Base-by-base conservation (phyloP, 1,140 invertebrate species). In the Patella vulgata region DNA sequence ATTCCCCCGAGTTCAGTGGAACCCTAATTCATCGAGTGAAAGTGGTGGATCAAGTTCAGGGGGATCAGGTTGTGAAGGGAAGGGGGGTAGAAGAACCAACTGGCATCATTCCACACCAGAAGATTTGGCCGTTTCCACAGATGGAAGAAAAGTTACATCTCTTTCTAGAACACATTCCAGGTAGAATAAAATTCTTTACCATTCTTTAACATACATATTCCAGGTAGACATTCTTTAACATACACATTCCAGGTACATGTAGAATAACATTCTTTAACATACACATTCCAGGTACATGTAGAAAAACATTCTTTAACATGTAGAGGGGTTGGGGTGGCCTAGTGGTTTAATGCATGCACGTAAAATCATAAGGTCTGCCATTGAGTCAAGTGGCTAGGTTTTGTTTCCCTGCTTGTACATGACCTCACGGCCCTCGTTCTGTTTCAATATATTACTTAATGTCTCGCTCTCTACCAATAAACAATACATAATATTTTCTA, bases 151-250 rank as follows among this genome's bases (percentile, higher is more conserved):
- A 52, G 71, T 77, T n/a, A 75, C 80, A 19, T 80, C 78, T 31
- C 60, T 82, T n/a, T 80, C 80, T 14, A 75, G 80, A 47, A 80
- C 80, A 48, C 80, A 82, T 62, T 82, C 80, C 57, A 79, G 80
- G 80, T 82, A 63, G 59, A 52, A 60, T 31, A 46, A 36, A 36
- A 36, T 36, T 36, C 14, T 36, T 36, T 36, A n/a, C n/a, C n/a
- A n/a, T n/a, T n/a, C n/a, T n/a, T n/a, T n/a, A n/a, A n/a, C n/a
- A n/a, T n/a, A n/a, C n/a, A n/a, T n/a, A n/a, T n/a, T n/a, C n/a
- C n/a, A n/a, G n/a, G n/a, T n/a, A n/a, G n/a, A 46, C 21, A 30
- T 21, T 11, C 46, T 39, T 31, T 31, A 63, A 21, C 27, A 19
- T 46, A 12, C n/a, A n/a, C n/a, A n/a, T n/a, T n/a, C n/a, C n/a